These are phyloP conservation scores for Boloria euphrosyne DNA, from an alignment of 2,888 invertebrate species.

Conservation along the genomic window DNA sequence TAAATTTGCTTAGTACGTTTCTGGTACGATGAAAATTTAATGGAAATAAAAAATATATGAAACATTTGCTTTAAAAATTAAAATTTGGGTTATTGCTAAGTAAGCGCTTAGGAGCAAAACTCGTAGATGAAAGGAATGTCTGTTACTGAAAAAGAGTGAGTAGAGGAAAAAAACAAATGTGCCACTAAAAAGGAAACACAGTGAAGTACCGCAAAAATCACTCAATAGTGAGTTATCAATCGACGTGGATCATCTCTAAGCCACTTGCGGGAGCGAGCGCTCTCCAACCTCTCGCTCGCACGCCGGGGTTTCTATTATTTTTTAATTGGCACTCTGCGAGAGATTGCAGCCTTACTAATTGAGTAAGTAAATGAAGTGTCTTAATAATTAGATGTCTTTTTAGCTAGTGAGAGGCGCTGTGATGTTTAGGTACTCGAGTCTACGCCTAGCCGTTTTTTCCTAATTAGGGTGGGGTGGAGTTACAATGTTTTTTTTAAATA, in stretches of 20 bases:
- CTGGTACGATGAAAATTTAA: slow-evolving; percentile 17
- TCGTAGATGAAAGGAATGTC: slow-evolving; percentile 16
- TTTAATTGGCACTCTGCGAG: slow-evolving; percentile 78
- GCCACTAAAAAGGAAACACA: slow-evolving; percentile 36
- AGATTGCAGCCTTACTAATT: slow-evolving; percentile 75
- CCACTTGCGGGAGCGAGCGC: slow-evolving; percentile 57
- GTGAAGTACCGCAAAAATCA: slow-evolving; percentile 45
- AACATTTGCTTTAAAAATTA: neutral
- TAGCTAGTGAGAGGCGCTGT: slow-evolving; percentile 53
- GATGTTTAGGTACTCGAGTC: slow-evolving; percentile 42
- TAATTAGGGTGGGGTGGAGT: slow-evolving; percentile 42
- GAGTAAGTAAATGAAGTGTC: slow-evolving; percentile 78
- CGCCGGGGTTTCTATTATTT: slow-evolving; percentile 71
- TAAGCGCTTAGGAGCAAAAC: slow-evolving; percentile 2
- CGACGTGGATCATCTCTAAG: slow-evolving; percentile 62
- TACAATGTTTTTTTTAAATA: slow-evolving; percentile 19
- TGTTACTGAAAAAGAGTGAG: slow-evolving; percentile 11
- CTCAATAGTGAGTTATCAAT: slow-evolving; percentile 52
- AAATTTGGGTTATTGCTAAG: slow-evolving; percentile 4
- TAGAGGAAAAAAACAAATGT: slow-evolving; percentile 31
- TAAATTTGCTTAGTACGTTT: slow-evolving; percentile 30
- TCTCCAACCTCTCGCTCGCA: slow-evolving; percentile 61
- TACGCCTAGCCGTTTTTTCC: slow-evolving; percentile 42
- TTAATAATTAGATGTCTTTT: slow-evolving; percentile 78
- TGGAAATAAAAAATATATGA: slow-evolving; percentile 1